Base-by-base conservation (phyloP, 2,888 invertebrate species). In the Timema cristinae region DNA sequence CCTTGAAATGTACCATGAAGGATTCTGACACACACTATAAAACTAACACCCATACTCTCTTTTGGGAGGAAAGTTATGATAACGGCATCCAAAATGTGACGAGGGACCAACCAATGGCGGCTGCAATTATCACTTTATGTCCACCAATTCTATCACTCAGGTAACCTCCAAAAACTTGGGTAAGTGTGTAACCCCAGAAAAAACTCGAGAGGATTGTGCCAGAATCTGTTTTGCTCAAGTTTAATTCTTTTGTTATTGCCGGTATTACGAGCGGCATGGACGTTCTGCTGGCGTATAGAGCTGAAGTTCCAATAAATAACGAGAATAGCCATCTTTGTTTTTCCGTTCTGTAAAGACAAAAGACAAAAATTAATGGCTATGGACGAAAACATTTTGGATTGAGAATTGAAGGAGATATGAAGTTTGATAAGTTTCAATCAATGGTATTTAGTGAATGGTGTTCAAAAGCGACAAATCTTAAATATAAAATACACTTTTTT, bases 141-240 rank as follows among this genome's bases (percentile, higher is more conserved):
- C 90, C 90, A 51, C 90, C 90, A 71, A 88, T 84, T 69, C 85
- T 83, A 79, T 87, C 87, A 75, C 87, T 87, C 50, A 86, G 80
- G 76, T 86, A 86, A 50, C 87, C 87, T 67, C 87, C 86, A 68
- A 85, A 79, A 59, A 85, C 84, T 80, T 87, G 87, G 0, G 90
- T 91, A 74, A 90, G 79, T 0, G 89, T 89, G 78, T 91, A 91
- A 67, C 91, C 91, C 90, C 91, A 91, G 79, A 91, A 91, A 79
- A 91, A 91, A 48, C 89, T 88, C 47, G 90, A 89, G 49, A 91
- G 81, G 68, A 90, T 87, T 1, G 88, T 86, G n/a, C 90, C 91
- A 5, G 88, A 86, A 76, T 90, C 87, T 32, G 88, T 86, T 82
- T 90, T 90, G 77, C 86, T 87, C 90, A 90, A 91, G 71, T 85